Evolutionary conservation across 2,113 vertebrate species (phyloP).

Genomic region (Lonchura striata): DNA sequence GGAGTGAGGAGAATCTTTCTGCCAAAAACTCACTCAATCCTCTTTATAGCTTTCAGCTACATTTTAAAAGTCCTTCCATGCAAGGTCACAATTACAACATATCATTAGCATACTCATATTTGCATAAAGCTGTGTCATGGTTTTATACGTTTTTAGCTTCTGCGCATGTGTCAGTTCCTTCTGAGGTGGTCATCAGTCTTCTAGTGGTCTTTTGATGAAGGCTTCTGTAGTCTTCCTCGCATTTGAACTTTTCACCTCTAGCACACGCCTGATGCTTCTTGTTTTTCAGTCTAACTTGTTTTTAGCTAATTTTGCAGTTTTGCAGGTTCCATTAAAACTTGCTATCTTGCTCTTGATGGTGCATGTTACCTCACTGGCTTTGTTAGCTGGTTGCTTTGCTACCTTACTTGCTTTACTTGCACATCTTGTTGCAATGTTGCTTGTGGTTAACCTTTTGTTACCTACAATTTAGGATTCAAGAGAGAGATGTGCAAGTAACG

Average conservation of each 20-base stretch:
- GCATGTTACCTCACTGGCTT: background rate
- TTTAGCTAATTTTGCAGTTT: background rate
- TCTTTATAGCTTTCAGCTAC: background rate
- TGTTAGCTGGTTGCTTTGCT: background rate
- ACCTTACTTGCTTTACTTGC: background rate
- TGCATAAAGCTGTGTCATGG: background rate
- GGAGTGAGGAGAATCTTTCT: background rate
- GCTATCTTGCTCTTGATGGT: background rate
- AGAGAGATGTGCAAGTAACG: background rate
- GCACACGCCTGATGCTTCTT: background rate
- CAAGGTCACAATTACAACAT: background rate
- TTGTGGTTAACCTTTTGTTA: background rate
- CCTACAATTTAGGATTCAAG: no score
- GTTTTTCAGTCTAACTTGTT: background rate
- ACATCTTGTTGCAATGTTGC: background rate
- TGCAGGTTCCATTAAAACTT: background rate
- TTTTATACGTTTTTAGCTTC: background rate
- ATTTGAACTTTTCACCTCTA: background rate
- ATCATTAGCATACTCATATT: background rate
- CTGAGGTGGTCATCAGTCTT: background rate
- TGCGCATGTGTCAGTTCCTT: rapidly evolving
- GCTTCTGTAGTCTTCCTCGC: background rate
- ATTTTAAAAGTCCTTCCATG: background rate
- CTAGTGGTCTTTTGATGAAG: background rate
- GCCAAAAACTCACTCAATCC: background rate